These are phyloP conservation scores for Papilio protenor DNA, from an alignment of 2,888 invertebrate species.

Conservation along the genomic window DNA sequence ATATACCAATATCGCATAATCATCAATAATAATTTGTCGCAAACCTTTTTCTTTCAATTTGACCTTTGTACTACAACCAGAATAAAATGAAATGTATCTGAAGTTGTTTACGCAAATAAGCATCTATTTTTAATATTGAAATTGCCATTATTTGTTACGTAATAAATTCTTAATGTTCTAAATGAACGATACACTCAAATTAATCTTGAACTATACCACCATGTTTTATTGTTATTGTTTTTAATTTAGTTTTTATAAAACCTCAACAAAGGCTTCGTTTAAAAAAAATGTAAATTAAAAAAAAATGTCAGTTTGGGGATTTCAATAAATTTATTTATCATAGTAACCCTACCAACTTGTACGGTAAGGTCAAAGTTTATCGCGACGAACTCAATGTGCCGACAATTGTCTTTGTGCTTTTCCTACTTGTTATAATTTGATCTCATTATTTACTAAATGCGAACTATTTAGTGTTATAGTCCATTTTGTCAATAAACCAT, in stretches of 20 bases:
- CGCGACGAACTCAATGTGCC: conserved; percentile 55
- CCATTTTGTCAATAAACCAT: conserved; percentile 33
- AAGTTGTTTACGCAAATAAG: not conserved
- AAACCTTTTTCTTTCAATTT: not conserved
- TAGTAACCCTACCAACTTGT: conserved; percentile 44
- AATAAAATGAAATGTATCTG: not conserved
- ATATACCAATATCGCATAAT: not conserved
- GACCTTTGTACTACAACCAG: conserved; percentile 16
- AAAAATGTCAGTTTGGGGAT: not conserved
- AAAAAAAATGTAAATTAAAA: not conserved
- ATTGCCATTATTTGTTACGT: not conserved
- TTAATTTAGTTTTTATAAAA: no score
- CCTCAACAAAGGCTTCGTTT: not conserved
- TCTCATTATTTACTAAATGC: conserved; percentile 57
- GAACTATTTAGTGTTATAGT: not conserved
- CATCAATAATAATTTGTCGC: not conserved
- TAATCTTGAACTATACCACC: not conserved
- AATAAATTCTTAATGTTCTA: not conserved
- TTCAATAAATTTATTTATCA: conserved; percentile 28
- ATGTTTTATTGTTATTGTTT: not conserved
- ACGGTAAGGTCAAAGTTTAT: conserved; percentile 68
- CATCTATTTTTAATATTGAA: not conserved
- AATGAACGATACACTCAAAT: not conserved
- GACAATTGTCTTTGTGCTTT: conserved; percentile 64
- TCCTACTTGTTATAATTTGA: conserved; percentile 76